Base-by-base conservation (phyloP, 2,797 vertebrate species). In the Cuculus canorus region DNA sequence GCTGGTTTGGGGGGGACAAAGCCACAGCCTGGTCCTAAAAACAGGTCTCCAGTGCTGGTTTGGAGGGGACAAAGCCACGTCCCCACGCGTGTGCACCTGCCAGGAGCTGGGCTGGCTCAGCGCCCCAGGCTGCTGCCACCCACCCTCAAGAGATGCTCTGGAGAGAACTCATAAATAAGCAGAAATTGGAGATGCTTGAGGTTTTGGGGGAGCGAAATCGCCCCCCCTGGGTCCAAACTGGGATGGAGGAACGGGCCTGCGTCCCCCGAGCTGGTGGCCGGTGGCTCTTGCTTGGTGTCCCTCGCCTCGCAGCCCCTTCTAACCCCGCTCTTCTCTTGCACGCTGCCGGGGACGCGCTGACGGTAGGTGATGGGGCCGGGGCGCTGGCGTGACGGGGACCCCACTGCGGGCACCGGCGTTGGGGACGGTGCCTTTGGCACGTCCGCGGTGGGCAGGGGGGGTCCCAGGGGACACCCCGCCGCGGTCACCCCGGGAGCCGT, bases 251-350 rank as follows among this genome's bases (percentile, higher is more conserved):
- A 57, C 14, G 14, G 93, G 91, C 82, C 94, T 91, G 93, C 8
- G 37, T 52, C 68, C 80, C 53, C 57, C 52, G 9, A 14, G 8
- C 85, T 2, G 13, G 75, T 75, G 73, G 65, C 88, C 0, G 73
- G 69, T 17, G 88, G 88, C 94, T 90, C 73, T 81, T 9, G 78
- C 94, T 90, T 76, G 90, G 66, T 12, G 30, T 86, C 56, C 66
- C 90, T 93, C 13, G 3, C 68, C 82, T 61, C 6, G 35, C 92
- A 45, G 59, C 64, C 82, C 82, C 69, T 90, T 72, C 92, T 97
- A 97, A 97, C 92, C 87, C 63, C 70, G 77, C 92, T 94, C 95
- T 97, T 97, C 92, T 97, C 95, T 97, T 96, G 95, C 96, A 97
- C 81, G 97, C 97, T 97, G 96, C 92, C 95, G 90, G 88, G 96